A percentile compares a stretch with the other conserved stretches of the same genome.
Evolutionary conservation across 2,113 vertebrate species (phyloP).

Genomic region (Gopherus flavomarginatus): DNA sequence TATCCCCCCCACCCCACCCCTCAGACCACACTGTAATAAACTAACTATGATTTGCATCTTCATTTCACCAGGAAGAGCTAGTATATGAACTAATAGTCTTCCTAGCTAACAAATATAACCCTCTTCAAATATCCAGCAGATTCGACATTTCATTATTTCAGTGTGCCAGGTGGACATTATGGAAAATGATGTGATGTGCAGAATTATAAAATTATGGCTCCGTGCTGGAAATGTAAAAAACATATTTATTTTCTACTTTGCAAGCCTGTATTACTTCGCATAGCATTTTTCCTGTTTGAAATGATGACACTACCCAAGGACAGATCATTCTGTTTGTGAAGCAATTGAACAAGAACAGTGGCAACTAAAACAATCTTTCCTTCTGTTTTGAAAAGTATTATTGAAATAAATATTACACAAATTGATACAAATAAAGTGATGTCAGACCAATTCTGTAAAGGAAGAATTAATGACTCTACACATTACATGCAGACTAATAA

Average conservation of each 20-base stretch:
- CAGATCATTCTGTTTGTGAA: neutral
- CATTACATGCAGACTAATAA: neutral
- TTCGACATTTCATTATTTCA: constrained; percentile 63
- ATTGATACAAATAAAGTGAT: neutral
- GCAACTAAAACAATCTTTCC: neutral
- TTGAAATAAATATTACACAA: neutral
- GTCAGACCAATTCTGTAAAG: neutral
- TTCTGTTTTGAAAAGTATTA: neutral
- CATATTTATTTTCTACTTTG: neutral
- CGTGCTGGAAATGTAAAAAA: neutral
- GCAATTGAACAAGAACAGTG: neutral
- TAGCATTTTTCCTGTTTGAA: neutral
- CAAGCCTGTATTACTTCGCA: neutral
- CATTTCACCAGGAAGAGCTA: constrained; percentile 31
- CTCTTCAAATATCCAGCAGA: constrained; percentile 56
- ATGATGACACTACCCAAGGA: neutral
- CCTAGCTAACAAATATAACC: constrained; percentile 19
- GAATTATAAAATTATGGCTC: constrained; percentile 48
- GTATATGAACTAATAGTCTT: constrained; percentile 25
- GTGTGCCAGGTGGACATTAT: constrained; percentile 55
- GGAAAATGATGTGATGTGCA: constrained; percentile 24
- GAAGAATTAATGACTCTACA: neutral
- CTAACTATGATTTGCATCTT: neutral
- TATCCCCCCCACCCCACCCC: neutral
- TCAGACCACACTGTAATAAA: neutral